A percentile compares a stretch with the other conserved stretches of the same genome.
Evolutionary conservation across 2,888 invertebrate genomes (phyloP).

Genomic region (Erannis defoliaria): DNA sequence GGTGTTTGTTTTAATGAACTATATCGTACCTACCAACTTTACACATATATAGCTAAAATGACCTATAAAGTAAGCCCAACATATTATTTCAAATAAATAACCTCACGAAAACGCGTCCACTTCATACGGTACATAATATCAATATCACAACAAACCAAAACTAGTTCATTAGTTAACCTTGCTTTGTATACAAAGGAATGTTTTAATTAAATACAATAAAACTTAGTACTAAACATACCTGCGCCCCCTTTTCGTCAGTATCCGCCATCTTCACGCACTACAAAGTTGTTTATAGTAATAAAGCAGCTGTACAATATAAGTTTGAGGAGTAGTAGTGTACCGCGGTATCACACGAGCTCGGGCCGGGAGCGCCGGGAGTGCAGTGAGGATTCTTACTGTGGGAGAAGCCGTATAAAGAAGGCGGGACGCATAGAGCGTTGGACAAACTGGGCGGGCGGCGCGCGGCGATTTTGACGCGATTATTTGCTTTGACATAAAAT

Average conservation of each 20-base stretch:
- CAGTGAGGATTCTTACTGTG: slow-evolving; percentile 56
- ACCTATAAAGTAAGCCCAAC: neutral
- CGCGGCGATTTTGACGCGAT: slow-evolving; percentile 1
- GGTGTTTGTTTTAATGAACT: too few relatives aligned
- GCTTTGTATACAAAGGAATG: neutral
- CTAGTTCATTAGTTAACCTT: neutral
- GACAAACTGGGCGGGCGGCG: slow-evolving; percentile 35
- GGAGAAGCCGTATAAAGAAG: slow-evolving; percentile 52
- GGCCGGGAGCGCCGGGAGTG: slow-evolving; percentile 57
- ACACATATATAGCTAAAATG: neutral
- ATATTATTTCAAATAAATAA: neutral
- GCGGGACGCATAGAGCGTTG: slow-evolving; percentile 41
- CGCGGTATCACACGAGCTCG: slow-evolving; percentile 46
- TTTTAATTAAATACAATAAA: slow-evolving; percentile 1
- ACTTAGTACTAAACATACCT: slow-evolving; percentile 56
- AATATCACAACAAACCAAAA: neutral
- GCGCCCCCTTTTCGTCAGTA: slow-evolving; percentile 65
- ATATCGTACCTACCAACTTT: too few relatives aligned
- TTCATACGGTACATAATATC: neutral
- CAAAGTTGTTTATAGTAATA: neutral
- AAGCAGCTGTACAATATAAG: neutral
- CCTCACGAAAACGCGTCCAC: neutral
- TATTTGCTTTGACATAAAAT: neutral
- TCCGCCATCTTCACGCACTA: slow-evolving; percentile 61
- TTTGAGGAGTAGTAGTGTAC: slow-evolving; percentile 9